These are phyloP conservation scores for Subacronicta megacephala DNA, from an alignment of 2,888 invertebrate genomes.

Conservation along the genomic window DNA sequence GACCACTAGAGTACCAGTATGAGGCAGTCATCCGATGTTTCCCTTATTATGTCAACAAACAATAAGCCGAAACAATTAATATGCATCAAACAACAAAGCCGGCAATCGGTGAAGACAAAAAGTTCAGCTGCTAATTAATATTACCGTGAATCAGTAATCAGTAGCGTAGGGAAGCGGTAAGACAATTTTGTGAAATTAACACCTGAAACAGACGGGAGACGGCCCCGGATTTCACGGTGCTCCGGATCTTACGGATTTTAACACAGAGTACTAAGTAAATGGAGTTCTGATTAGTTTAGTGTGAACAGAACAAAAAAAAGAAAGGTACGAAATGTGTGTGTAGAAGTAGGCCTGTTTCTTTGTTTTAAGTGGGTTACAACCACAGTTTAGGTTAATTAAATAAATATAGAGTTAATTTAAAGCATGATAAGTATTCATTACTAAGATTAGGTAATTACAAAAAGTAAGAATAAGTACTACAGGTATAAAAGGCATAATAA, in stretches of 20 bases:
- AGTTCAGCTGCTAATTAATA: conserved; percentile 48
- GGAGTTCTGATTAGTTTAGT: conserved; percentile 7
- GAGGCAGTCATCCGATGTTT: no score
- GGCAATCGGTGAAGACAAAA: conserved; percentile 40
- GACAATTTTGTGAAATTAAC: conserved; percentile 58
- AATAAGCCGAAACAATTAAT: conserved; percentile 23
- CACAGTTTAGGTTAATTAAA: no score
- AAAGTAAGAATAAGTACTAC: no score
- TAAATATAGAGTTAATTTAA: no score
- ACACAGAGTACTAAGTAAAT: conserved; percentile 18
- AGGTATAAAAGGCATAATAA: no score
- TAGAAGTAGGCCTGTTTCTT: no score
- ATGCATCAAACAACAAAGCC: conserved; percentile 39
- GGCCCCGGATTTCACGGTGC: conserved; percentile 37
- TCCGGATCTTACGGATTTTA: conserved; percentile 35
- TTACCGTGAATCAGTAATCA: conserved; percentile 47
- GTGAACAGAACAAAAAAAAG: no score
- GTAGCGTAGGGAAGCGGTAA: conserved; percentile 36
- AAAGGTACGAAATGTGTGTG: no score
- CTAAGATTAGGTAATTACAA: no score
- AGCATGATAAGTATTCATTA: no score
- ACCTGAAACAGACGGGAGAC: conserved; percentile 44
- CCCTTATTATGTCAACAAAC: neutral
- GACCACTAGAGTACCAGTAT: no score
- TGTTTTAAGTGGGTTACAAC: no score